Conservation (phyloP, 1,140 invertebrate genomes). For the Drosophila sproati region DNA sequence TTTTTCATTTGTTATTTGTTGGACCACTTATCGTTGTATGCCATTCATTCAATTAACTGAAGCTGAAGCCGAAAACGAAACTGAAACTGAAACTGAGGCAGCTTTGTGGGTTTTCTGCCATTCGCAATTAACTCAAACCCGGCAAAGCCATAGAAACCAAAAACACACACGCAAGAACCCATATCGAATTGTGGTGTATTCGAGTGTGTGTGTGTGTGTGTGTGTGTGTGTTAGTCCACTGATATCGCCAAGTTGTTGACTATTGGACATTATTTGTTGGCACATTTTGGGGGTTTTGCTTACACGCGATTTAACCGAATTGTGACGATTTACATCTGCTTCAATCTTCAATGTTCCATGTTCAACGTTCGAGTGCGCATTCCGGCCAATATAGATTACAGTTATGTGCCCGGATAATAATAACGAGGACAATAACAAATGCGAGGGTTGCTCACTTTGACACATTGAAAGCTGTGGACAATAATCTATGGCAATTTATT, state of each 20-base stretch:
- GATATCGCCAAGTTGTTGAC: constrained; percentile 21
- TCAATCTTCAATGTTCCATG: constrained; percentile 28
- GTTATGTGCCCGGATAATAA: constrained; percentile 28
- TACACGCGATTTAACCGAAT: constrained; percentile 58
- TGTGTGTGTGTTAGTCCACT: constrained; percentile 1
- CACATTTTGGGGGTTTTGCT: constrained; percentile 38
- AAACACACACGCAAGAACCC: constrained; percentile 10
- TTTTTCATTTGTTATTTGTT: constrained; percentile 11
- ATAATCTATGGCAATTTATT: constrained; percentile 81
- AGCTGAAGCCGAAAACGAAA: not conserved
- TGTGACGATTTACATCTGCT: constrained; percentile 75
- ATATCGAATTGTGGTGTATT: constrained; percentile 6
- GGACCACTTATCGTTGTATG: constrained; percentile 9
- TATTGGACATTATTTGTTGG: constrained; percentile 41
- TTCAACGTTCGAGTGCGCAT: constrained; percentile 33
- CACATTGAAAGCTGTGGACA: constrained; percentile 63
- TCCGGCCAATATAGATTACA: constrained; percentile 55
- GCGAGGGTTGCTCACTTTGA: constrained; percentile 58
- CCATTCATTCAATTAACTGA: constrained; percentile 54
- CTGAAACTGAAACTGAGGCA: not conserved
- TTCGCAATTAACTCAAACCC: constrained; percentile 51
- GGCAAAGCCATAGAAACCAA: constrained; percentile 46
- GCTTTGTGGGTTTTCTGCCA: constrained; percentile 31
- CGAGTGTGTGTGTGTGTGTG: not conserved
- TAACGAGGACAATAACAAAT: constrained; percentile 61